phyloP scores from a whole-genome alignment of 2,113 vertebrate genomes.

The Pterocles gutturalis region DNA sequence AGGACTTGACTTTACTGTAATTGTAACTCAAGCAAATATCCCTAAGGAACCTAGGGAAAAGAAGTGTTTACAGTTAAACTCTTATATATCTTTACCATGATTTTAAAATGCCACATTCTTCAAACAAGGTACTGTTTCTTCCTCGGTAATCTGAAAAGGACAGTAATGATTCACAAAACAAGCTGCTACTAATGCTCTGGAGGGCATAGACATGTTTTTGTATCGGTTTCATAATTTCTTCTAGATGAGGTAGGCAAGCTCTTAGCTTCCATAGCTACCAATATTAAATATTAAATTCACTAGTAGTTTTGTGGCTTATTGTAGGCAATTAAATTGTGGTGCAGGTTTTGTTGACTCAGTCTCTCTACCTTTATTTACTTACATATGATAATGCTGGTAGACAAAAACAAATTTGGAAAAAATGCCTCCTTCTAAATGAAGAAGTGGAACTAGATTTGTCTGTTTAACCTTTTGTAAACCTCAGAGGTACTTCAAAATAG shows the following conservation, averaged over 20 bases:
- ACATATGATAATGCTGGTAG: neutral
- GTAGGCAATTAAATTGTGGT: neutral
- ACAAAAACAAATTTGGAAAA: neutral
- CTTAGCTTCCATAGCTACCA: neutral
- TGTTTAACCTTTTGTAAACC: neutral
- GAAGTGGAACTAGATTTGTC: neutral
- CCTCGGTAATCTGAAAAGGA: neutral
- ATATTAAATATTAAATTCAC: conserved; percentile 35
- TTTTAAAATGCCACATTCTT: neutral
- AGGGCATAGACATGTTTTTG: neutral
- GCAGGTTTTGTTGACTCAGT: neutral
- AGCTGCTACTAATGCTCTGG: neutral
- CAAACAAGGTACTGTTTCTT: neutral
- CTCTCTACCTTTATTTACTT: conserved; percentile 7
- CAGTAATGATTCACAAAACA: conserved; percentile 28
- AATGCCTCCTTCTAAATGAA: neutral
- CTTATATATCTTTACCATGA: neutral
- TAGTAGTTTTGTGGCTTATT: neutral
- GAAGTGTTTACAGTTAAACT: neutral
- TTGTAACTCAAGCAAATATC: neutral
- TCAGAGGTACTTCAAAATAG: neutral
- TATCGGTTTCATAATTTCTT: neutral
- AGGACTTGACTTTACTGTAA: neutral
- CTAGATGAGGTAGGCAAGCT: neutral
- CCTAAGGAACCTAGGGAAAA: neutral